These are phyloP conservation scores for Drepana falcataria DNA, from an alignment of 2,888 invertebrate species.

Conservation along the genomic window DNA sequence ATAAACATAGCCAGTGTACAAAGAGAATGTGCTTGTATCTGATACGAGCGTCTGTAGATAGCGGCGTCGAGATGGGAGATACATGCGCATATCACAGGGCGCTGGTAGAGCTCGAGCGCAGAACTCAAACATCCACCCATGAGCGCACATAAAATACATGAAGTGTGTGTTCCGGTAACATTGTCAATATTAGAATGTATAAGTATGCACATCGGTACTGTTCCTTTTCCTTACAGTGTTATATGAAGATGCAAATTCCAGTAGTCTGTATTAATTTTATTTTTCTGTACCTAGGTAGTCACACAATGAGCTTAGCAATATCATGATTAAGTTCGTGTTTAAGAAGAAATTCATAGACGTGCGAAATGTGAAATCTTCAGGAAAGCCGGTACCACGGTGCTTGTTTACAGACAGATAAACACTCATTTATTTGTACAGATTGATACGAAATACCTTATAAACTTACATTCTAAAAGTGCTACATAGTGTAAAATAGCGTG, in stretches of 20 bases:
- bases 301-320: too few relatives aligned
- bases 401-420: conserved; percentile 18
- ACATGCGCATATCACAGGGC: conserved; percentile 24
- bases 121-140: conserved; percentile 49
- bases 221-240: background rate
- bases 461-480: too few relatives aligned
- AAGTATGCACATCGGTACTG: background rate
- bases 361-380: too few relatives aligned
- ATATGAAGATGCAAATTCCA: too few relatives aligned
- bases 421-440: too few relatives aligned
- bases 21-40: conserved; percentile 38
- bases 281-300: too few relatives aligned
- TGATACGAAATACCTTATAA: too few relatives aligned
- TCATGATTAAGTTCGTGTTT: too few relatives aligned
- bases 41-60: conserved; percentile 35
- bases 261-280: too few relatives aligned
- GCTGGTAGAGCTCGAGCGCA: conserved; percentile 31
- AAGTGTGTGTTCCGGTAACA: conserved; percentile 43
- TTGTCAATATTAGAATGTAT: conserved; percentile 29
- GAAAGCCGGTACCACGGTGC: background rate
- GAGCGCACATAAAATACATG: conserved; percentile 43
- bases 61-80: conserved; percentile 35
- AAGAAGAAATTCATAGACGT: too few relatives aligned
- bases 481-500: too few relatives aligned
- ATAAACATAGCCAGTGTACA: conserved; percentile 44